Percentiles rank a stretch among this genome's conserved stretches.
Conservation (phyloP, 1,140 invertebrate genomes). For the Drosophila murphyi region DNA sequence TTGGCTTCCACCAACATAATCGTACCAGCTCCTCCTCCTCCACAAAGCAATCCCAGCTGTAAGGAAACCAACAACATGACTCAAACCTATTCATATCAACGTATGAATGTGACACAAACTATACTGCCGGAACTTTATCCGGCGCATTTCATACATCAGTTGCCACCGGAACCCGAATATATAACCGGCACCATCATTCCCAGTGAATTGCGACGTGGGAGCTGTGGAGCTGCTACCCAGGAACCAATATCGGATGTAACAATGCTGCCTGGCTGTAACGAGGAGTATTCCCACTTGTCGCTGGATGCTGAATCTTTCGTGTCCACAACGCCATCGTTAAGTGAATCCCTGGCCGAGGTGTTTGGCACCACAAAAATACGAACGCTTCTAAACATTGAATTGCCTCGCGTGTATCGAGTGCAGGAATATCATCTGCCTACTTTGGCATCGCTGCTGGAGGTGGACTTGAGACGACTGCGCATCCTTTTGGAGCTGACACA, state of each 20-base stretch:
- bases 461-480: slow-evolving; percentile 48
- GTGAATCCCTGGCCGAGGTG: slow-evolving; percentile 58
- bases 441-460: slow-evolving; percentile 57
- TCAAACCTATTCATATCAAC: slow-evolving; percentile 5
- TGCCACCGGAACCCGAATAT: slow-evolving; percentile 29
- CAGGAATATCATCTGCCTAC: slow-evolving; percentile 56
- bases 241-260: slow-evolving; percentile 10
- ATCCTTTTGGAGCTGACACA: slow-evolving; percentile 48
- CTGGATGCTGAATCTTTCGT: slow-evolving; percentile 13
- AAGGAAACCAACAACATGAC: neutral
- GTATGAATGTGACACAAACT: slow-evolving; percentile 13
- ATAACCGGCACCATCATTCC: slow-evolving; percentile 9
- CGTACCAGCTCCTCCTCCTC: no score
- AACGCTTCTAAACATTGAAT: slow-evolving; percentile 37
- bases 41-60: neutral
- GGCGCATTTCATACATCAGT: slow-evolving; percentile 59
- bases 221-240: neutral
- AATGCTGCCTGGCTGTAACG: neutral
- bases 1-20: neutral
- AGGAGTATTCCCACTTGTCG: slow-evolving; percentile 3
- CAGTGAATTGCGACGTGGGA: slow-evolving; percentile 7
- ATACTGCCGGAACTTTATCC: slow-evolving; percentile 54
- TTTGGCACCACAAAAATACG: slow-evolving; percentile 61
- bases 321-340: slow-evolving; percentile 52
- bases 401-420: slow-evolving; percentile 44